Conservation (phyloP, 1,140 invertebrate species). For the Pinna nobilis region DNA sequence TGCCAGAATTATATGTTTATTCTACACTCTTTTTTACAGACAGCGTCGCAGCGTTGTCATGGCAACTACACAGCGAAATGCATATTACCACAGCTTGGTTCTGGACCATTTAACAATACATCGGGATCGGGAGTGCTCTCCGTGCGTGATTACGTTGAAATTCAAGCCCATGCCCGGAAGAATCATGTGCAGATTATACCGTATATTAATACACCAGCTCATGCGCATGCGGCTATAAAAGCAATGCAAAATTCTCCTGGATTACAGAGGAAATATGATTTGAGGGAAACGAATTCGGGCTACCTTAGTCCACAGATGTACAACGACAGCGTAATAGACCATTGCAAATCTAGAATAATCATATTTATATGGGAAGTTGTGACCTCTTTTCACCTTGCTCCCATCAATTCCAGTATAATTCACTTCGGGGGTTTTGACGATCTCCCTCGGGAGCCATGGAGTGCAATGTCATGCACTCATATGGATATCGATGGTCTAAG, state of each 20-base stretch:
- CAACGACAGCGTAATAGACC: constrained; percentile 67
- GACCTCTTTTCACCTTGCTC: constrained; percentile 28
- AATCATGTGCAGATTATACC: constrained; percentile 67
- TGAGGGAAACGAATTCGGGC: constrained; percentile 33
- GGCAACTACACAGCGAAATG: neutral
- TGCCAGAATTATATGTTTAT: too few species aligned
- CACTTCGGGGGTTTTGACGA: neutral
- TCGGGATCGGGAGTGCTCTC: too few species aligned
- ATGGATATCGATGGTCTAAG: neutral
- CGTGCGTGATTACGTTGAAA: constrained; percentile 59
- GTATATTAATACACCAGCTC: constrained; percentile 69
- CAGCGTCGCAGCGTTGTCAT: too few species aligned
- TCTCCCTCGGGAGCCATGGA: neutral
- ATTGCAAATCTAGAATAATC: constrained; percentile 65
- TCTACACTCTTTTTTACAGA: too few species aligned
- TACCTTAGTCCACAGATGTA: constrained; percentile 63
- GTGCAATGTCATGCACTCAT: too few species aligned
- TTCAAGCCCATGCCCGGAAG: constrained; percentile 59
- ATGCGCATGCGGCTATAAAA: constrained; percentile 66
- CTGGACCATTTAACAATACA: constrained; percentile 60
- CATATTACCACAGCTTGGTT: constrained; percentile 55
- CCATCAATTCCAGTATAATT: neutral
- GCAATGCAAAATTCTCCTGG: constrained; percentile 51
- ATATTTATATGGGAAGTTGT: constrained; percentile 56
- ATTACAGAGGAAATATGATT: constrained; percentile 23